These are phyloP conservation scores for Pogonomyrmex barbatus DNA, from an alignment of 1,140 invertebrate species.

Conservation along the genomic window DNA sequence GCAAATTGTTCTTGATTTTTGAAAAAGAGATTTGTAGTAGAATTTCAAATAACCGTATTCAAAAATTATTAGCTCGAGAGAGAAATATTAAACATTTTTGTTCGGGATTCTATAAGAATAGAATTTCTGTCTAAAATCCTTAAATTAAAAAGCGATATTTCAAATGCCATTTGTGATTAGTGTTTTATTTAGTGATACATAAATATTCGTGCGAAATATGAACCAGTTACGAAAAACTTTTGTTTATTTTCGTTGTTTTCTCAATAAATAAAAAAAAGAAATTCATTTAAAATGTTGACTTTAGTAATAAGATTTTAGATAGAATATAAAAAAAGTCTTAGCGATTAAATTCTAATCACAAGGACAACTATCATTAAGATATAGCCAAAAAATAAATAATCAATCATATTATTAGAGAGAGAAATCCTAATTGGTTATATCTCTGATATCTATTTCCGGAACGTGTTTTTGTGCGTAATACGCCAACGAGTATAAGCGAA, in stretches of 20 bases:
- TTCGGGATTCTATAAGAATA: not conserved
- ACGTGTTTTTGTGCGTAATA: not conserved
- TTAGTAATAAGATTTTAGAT: not conserved
- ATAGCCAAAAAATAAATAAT: not conserved
- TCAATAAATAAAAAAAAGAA: not conserved
- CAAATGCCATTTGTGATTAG: not conserved
- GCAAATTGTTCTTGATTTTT: slow-evolving; percentile 18
- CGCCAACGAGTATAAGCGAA: slow-evolving; percentile 49
- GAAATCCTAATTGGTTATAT: not conserved
- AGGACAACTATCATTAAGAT: not conserved
- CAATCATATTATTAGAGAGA: not conserved
- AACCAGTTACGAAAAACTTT: not conserved
- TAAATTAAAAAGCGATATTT: not conserved
- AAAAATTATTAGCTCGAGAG: not conserved
- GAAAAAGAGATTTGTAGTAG: not conserved
- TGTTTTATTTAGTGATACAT: not conserved
- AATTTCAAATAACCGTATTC: slow-evolving; percentile 5
- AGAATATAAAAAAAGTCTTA: too few species aligned
- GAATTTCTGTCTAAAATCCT: not conserved
- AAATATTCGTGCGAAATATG: not conserved
- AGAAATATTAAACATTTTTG: slow-evolving; percentile 24
- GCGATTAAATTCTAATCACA: not conserved
- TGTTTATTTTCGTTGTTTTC: not conserved
- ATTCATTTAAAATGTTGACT: not conserved
- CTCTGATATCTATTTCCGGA: slow-evolving; percentile 9